Conservation (phyloP, 2,797 vertebrate genomes). For the Bovichtus variegatus region DNA sequence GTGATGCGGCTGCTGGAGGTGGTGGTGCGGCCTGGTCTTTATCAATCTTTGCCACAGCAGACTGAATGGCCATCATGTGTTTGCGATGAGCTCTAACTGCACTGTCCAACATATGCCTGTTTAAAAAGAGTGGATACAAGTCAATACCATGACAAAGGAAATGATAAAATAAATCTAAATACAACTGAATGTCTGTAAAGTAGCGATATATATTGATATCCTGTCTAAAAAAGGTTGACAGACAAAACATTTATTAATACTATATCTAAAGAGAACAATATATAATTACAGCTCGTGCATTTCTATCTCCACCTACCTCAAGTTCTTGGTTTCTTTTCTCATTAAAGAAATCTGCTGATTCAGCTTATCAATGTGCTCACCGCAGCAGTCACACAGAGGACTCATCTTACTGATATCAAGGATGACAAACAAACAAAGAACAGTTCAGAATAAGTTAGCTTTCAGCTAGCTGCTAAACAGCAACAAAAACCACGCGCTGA, state of each 20-base stretch:
- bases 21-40: background rate
- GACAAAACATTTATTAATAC: no score
- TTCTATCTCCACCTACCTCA: conserved; percentile 75
- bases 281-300: background rate
- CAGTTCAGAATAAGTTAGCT: background rate
- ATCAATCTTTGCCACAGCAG: conserved; percentile 61
- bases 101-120: conserved; percentile 82
- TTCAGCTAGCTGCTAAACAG: background rate
- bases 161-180: background rate
- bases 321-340: conserved; percentile 86
- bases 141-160: background rate
- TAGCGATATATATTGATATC: background rate
- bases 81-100: conserved; percentile 81
- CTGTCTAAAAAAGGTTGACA: background rate
- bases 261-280: background rate
- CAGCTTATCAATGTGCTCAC: conserved; percentile 61
- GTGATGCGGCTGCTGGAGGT: conserved; percentile 8
- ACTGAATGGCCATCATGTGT: conserved; percentile 77
- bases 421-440: background rate
- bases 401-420: conserved; percentile 57
- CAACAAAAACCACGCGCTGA: background rate
- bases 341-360: conserved; percentile 84
- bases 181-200: background rate
- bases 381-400: conserved; percentile 55
- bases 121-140: background rate